Evolutionary conservation across 1,140 invertebrate species (phyloP), one percentile per base, ranked within the genome.

Genomic region (Drosophila erecta): DNA sequence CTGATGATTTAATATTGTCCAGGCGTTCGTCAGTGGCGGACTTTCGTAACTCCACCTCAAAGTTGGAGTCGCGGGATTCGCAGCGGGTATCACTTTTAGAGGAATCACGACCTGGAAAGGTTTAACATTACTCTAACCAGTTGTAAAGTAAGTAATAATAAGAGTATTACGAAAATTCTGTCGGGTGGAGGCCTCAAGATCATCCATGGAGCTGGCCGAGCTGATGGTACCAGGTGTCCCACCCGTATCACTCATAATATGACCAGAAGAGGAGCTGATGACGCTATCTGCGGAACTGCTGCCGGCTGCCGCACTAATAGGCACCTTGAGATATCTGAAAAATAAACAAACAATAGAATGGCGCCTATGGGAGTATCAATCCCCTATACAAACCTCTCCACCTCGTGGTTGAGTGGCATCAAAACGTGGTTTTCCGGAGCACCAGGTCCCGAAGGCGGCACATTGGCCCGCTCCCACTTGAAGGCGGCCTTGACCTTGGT

Each of bases 401-500:
- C 80, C 72, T 92, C 80, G 53, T 81, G 77, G 62, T 92, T 93
- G 2, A 92, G 71, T 7, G 92, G 91, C 51, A 90, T 62, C 22
- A 93, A 67, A 5, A 92, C 74, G 38, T 91, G 83, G 1, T 47
- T 24, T 57, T 94, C 93, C 40, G 91, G 91, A 2, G 81, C 93
- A 5, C 79, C 77, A 11, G 92, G 27, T 17, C 66, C 64, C 3
- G 72, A 41, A 14, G 92, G 86, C 12, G 93, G 92, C 10, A 93
- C 93, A 61, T 93, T 93, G 6, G 94, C 94, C n/a, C 93, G 93
- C 76, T 96, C 95, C 95, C 94, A 96, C 79, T 95, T 95, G 70
- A 97, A 96, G 11, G 96, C 96, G 20, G 96, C 95, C 92, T 96
- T 96, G 8, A 97, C 96, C 90, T 95, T 95, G 2, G 95, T 96